Evolutionary conservation across 1,140 invertebrate genomes (phyloP).

Genomic region (Streblospio benedicti): DNA sequence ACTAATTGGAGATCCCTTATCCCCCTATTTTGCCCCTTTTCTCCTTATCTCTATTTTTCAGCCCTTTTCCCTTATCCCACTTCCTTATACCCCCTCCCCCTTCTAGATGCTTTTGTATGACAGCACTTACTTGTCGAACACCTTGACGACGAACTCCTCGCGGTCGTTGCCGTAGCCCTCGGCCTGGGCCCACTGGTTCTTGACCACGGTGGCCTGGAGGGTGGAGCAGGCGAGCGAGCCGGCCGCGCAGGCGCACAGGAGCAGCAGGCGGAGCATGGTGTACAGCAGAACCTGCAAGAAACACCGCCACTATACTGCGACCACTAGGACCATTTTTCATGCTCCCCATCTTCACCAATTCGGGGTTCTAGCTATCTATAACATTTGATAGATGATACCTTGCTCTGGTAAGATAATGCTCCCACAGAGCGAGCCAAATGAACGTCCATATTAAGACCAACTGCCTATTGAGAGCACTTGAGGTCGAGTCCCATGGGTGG

Average conservation of each 20-base stretch:
- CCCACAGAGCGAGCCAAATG: no score
- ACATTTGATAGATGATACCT: no score
- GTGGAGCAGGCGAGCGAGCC: not conserved
- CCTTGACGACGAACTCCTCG: not conserved
- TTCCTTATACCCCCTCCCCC: not conserved
- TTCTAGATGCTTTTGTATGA: not conserved
- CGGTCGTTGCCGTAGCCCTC: not conserved
- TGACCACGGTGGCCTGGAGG: not conserved
- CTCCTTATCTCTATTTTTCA: not conserved
- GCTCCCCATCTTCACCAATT: no score
- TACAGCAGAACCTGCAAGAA: no score
- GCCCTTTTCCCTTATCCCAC: not conserved
- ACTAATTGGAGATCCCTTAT: not conserved
- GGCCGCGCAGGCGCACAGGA: conserved; percentile 1
- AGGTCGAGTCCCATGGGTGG: no score
- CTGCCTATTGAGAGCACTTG: no score
- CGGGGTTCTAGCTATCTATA: no score
- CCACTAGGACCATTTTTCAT: no score
- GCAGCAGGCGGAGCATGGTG: not conserved
- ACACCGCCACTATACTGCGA: no score
- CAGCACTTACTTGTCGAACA: not conserved
- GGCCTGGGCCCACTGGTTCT: conserved; percentile 1
- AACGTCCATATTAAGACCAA: no score
- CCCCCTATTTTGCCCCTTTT: not conserved
- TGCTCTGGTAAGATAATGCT: no score